phyloP scores from a whole-genome alignment of 2,797 vertebrate genomes.

The Channallabes apus region DNA sequence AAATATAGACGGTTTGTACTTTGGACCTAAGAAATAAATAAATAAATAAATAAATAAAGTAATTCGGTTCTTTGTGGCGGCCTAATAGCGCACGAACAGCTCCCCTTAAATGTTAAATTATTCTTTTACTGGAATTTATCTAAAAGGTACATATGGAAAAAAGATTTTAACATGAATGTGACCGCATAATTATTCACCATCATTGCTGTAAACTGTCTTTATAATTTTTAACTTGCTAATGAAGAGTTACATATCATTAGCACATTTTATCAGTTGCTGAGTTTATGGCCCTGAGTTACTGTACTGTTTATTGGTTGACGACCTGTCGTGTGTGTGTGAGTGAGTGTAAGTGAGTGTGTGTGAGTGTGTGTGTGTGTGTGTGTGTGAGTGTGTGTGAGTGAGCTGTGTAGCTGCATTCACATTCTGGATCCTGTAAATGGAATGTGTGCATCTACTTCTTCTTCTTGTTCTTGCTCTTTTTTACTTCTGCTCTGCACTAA shows the following conservation, averaged over 20 bases:
- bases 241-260: background rate
- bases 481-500: slow-evolving; percentile 83
- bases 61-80: no score
- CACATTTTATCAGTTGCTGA: background rate
- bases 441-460: slow-evolving; percentile 67
- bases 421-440: slow-evolving; percentile 77
- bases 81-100: no score
- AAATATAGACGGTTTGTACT: background rate
- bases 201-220: background rate
- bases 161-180: background rate
- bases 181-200: background rate
- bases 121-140: background rate
- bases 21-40: no score
- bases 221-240: background rate
- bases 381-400: background rate
- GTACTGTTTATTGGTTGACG: background rate
- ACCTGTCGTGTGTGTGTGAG: background rate
- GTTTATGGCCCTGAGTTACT: background rate
- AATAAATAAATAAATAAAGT: no score
- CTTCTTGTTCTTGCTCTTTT: slow-evolving; percentile 25
- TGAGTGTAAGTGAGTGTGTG: slow-evolving; percentile 8
- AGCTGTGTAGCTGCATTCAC: slow-evolving; percentile 65
- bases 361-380: background rate
- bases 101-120: no score
- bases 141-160: background rate